Conservation (phyloP, 2,797 vertebrate species). For the Staurois parvus region DNA sequence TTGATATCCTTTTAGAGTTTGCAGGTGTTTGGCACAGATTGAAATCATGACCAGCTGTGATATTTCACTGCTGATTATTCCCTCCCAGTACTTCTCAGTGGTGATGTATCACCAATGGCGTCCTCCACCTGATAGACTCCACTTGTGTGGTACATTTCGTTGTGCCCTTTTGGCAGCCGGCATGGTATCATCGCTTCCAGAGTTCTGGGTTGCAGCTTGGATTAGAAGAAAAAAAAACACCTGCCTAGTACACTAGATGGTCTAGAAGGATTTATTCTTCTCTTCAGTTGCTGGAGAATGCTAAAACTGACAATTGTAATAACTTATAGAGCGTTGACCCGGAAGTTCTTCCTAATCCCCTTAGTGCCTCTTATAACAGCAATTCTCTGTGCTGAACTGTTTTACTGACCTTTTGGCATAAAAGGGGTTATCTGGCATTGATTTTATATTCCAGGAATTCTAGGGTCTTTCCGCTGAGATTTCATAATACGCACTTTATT, state of each 20-base stretch:
- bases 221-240: slow-evolving; percentile 1
- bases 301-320: slow-evolving; percentile 55
- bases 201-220: background rate
- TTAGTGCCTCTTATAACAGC: slow-evolving; percentile 29
- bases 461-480: slow-evolving; percentile 15
- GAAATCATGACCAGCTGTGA: slow-evolving; percentile 79
- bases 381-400: slow-evolving; percentile 7
- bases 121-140: slow-evolving; percentile 79
- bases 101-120: slow-evolving; percentile 75
- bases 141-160: slow-evolving; percentile 79
- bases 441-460: slow-evolving; percentile 47
- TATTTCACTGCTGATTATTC: slow-evolving; percentile 78
- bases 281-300: slow-evolving; percentile 25
- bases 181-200: background rate
- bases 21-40: slow-evolving; percentile 84
- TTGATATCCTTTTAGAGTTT: slow-evolving; percentile 81
- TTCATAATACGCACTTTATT: slow-evolving; percentile 35
- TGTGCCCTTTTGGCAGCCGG: slow-evolving; percentile 57
- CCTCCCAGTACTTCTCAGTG: slow-evolving; percentile 81
- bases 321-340: slow-evolving; percentile 45
- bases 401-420: slow-evolving; percentile 31
- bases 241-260: background rate
- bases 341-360: slow-evolving; percentile 55
- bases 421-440: slow-evolving; percentile 50
- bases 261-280: slow-evolving; percentile 36